Conservation (phyloP, 2,797 vertebrate genomes). For the Mormyrus proboscirostris region DNA sequence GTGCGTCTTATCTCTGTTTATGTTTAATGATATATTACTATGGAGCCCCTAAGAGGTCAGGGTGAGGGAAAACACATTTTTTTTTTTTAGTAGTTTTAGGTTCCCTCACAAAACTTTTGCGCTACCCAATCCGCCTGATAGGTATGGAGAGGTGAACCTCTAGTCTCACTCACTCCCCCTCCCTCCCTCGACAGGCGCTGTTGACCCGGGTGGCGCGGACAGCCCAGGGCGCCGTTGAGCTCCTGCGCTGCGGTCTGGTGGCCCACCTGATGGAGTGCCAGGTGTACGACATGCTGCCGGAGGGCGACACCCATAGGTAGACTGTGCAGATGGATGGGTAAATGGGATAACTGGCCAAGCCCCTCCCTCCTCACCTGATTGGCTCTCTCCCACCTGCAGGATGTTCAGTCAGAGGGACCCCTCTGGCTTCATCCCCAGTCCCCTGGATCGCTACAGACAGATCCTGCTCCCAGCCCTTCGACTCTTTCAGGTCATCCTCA, state of each 20-base stretch:
- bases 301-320: constrained; percentile 82
- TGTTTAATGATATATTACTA: neutral
- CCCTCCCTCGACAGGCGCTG: constrained; percentile 66
- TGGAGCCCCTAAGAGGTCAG: neutral
- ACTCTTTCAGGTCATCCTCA: constrained; percentile 89
- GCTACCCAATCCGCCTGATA: neutral
- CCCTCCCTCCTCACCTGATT: neutral
- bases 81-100: neutral
- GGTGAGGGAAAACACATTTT: neutral
- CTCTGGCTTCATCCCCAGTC: constrained; percentile 85
- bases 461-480: constrained; percentile 86
- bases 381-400: constrained; percentile 47
- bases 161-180: neutral
- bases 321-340: neutral
- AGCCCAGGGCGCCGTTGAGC: constrained; percentile 79
- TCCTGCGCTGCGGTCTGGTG: constrained; percentile 86
- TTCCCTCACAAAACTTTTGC: neutral
- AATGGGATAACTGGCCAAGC: neutral
- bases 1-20: neutral
- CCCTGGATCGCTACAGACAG: constrained; percentile 85
- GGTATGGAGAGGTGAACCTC: neutral
- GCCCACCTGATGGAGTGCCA: constrained; percentile 85
- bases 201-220: constrained; percentile 89
- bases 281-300: constrained; percentile 92
- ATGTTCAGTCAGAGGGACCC: constrained; percentile 76